Evolutionary conservation across 2,888 invertebrate genomes (phyloP), one percentile per base, ranked within the genome.

Genomic region (Amblyjoppa fuscipennis): DNA sequence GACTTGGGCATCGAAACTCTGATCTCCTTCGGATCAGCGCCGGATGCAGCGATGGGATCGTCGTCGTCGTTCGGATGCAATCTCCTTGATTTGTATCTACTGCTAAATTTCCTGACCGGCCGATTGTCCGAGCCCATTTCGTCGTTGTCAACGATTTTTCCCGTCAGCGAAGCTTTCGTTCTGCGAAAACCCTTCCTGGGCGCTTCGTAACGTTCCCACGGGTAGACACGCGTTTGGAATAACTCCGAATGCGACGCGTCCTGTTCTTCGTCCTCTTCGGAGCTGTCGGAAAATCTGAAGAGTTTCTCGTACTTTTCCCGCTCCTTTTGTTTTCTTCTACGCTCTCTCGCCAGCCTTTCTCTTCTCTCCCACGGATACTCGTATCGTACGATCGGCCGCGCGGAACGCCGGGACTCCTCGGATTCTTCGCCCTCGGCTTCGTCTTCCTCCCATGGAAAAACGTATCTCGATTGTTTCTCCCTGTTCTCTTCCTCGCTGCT

Each of bases 291-390:
- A 70, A 73, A 77, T 45, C 73, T 69, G 20, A 70, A 86, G 6
- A 86, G 61, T 51, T 78, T 84, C 56, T 73, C 87, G 28, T 85
- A 75, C 16, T 78, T 74, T 31, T 69, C 71, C 13, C 86, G 66
- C 41, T 86, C 81, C 66, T 80, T 79, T 28, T 49, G 85, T 9
- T 68, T 84, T 38, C 41, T 86, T 28, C 83, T 69, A 38, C 82
- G 75, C 31, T 91, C 90, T n/a, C 73, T 87, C 0, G 88, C 89
- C 66, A 92, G 81, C 76, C 92, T 90, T 45, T 91, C 92, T 79
- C 93, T 89, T 64, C 83, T 93, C 28, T 93, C 93, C 94, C 94
- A 94, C 1, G 94, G 94, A 90, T 90, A 94, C 79, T 93, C 94
- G 75, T 92, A 91, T 20, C 88, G 89, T 7, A 82, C 88, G 3